Evolutionary conservation across 2,888 invertebrate genomes (phyloP), one percentile per base, ranked within the genome.

Genomic region (Nomada lathburiana): DNA sequence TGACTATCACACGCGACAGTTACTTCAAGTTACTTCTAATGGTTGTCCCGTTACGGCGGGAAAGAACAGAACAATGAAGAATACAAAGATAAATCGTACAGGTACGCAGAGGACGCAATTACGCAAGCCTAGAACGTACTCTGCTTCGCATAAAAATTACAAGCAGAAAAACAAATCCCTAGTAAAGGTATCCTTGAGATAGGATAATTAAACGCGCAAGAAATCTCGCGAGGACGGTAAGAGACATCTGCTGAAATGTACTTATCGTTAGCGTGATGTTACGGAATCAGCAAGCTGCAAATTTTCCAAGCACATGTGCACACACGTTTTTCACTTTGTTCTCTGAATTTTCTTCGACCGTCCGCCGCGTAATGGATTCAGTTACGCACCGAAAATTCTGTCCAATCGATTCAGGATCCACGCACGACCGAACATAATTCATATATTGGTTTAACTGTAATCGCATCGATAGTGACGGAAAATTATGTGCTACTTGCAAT

Each of bases 321-420:
- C 5, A 29, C 29, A 29, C 7, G 5, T 59, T 42, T 36, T 69
- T 23, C 42, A 47, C 60, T 53, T 20, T 10, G 52, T 65, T 16
- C 60, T 55, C 70, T 53, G 44, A 60, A 60, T 59, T 80, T 67
- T 67, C 52, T 65, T 57, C 70, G 62, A 11, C 26, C 75, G 76
- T 86, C 82, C 57, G 71, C 57, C 74, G 26, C 53, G 16, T 26
- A 64, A 77, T 18, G 70, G 75, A 23, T 47, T 64, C 52, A 52
- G 83, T 86, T 73, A 50, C 74, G 85, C 85, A 85, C 81, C 85
- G 72, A 85, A 86, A 85, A 79, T 76, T 73, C n/a, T n/a, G 26
- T 23, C 53, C 47, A n/a, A 70, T 77, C 53, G 53, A 59, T 75
- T 79, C 74, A 63, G 44, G 72, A 36, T 4, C n/a, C 62, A 11